Evolutionary conservation across 2,113 vertebrate genomes (phyloP).

Genomic region (Geothlypis trichas): DNA sequence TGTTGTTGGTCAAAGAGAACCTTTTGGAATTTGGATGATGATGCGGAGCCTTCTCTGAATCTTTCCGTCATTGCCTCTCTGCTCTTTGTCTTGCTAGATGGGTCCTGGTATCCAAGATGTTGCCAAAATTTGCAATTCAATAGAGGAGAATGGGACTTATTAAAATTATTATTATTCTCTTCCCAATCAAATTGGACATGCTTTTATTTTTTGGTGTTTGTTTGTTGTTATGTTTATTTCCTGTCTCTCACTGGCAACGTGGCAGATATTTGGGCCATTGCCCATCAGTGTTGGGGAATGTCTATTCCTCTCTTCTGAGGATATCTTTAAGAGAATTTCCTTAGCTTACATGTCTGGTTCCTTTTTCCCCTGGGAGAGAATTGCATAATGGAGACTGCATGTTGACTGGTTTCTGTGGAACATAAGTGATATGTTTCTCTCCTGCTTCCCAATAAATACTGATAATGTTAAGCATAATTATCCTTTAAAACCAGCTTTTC

Average conservation of each 20-base stretch:
- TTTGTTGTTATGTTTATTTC: not conserved
- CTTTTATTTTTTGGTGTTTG: not conserved
- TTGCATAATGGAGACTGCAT: too few relatives aligned
- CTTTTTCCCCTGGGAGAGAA: not conserved
- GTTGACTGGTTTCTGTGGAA: not conserved
- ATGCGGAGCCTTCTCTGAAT: too few relatives aligned
- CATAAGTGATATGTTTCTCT: too few relatives aligned
- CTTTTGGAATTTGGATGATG: too few relatives aligned
- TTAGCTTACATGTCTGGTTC: not conserved
- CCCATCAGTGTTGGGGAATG: too few relatives aligned
- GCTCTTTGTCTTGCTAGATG: too few relatives aligned
- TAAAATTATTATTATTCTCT: too few relatives aligned
- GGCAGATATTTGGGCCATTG: not conserved
- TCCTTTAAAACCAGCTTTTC: fast-evolving
- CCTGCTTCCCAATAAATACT: not conserved
- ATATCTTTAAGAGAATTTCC: not conserved
- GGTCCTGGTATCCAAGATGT: too few relatives aligned
- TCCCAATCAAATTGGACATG: not conserved
- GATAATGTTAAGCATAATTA: not conserved
- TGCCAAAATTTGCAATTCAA: not conserved
- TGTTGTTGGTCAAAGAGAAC: too few relatives aligned
- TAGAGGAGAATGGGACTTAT: not conserved
- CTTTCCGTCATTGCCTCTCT: too few relatives aligned
- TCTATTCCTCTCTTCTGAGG: not conserved
- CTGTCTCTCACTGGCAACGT: not conserved